Base-by-base conservation (phyloP, 2,888 invertebrate species). In the Luperina nickerlii region DNA sequence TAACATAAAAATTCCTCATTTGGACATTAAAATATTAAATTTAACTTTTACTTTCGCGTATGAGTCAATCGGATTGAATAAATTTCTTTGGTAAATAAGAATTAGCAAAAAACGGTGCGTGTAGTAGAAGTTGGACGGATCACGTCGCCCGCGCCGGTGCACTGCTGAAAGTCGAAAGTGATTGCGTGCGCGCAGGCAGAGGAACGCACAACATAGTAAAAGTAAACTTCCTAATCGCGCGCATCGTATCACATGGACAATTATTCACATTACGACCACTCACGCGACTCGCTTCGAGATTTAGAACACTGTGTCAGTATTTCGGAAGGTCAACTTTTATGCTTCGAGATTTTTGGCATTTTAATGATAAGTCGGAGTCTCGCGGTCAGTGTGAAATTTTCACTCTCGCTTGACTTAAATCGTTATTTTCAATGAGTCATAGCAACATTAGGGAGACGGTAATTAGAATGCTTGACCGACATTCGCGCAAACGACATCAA, bases 201-300 rank as follows among this genome's bases (percentile, higher is more conserved):
- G 90, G 92, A 94, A 95, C 95, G 94, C 94, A 92, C 90, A 87
- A 88, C 87, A 79, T 90, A 95, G 96, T 95, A 96, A 95, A 96
- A 96, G 96, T 96, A 94, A 95, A 95, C 95, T 96, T 96, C 96
- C 96, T 96, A 95, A 95, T 94, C 91, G 92, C 89, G 87, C 90
- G 88, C 90, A 88, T 89, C 90, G 89, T 90, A 89, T 90, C 88
- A 92, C 93, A 93, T 92, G 87, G 89, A 88, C 90, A 89, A 92
- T 93, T 92, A 93, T 89, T 81, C 87, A 82, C 83, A 87, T 87
- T 87, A 83, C 85, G 88, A 87, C 68, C 71, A 72, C 74, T 91
- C 93, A 92, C 91, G 92, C 92, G 91, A 92, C 81, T 88, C 85
- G 84, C 78, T 82, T 74, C 76, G 78, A 81, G 84, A 93, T 94